These are phyloP conservation scores for Xyrauchen texanus DNA, from an alignment of 2,113 vertebrate genomes.

Conservation along the genomic window DNA sequence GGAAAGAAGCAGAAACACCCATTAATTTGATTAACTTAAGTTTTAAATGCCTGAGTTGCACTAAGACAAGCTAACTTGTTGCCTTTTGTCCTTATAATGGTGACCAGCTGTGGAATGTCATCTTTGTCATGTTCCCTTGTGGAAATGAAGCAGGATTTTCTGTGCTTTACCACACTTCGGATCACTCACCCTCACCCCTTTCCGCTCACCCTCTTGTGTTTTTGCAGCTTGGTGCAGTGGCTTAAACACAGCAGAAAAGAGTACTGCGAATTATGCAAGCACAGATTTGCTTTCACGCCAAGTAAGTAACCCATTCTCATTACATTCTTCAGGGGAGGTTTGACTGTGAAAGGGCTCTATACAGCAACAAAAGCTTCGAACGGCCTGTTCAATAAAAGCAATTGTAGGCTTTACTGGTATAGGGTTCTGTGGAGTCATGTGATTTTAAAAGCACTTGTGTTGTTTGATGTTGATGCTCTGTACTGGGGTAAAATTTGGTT, in stretches of 20 bases:
- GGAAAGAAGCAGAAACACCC: too few species aligned
- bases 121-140: too few species aligned
- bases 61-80: too few species aligned
- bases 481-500: neutral
- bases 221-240: slow-evolving; percentile 97
- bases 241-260: slow-evolving; percentile 99
- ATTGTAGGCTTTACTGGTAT: neutral
- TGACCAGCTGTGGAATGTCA: neutral
- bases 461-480: neutral
- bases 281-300: slow-evolving; percentile 99
- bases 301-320: slow-evolving; percentile 80
- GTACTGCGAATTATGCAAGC: slow-evolving; percentile 99
- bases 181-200: slow-evolving; percentile 18
- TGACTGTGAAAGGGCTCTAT: slow-evolving; percentile 4
- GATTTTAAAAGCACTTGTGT: neutral
- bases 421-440: slow-evolving; percentile 13
- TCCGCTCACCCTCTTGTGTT: slow-evolving; percentile 28
- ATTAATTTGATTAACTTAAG: too few species aligned
- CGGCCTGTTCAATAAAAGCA: slow-evolving; percentile 10
- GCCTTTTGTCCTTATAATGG: neutral
- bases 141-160: neutral
- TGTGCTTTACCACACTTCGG: slow-evolving; percentile 18
- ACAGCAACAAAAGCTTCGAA: slow-evolving; percentile 2
- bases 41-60: too few species aligned
- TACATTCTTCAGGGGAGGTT: slow-evolving; percentile 3